Conservation (phyloP, 2,113 vertebrate genomes). For the Andinoacara biseriatus region DNA sequence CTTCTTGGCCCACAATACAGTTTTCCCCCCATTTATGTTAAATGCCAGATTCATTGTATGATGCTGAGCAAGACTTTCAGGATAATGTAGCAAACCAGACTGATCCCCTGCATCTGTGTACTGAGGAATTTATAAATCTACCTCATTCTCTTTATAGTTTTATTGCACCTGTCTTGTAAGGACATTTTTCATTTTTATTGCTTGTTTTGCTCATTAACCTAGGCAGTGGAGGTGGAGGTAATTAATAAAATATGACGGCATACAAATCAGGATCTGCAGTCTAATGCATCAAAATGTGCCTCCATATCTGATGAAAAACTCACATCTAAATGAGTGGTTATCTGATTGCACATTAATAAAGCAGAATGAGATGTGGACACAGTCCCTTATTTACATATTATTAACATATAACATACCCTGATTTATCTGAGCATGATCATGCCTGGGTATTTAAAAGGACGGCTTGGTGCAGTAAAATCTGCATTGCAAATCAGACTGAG, state of each 20-base stretch:
- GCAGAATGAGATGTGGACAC: conserved; percentile 5
- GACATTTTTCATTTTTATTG: neutral
- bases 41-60: fast-evolving
- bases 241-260: neutral
- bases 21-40: neutral
- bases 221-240: neutral
- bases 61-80: neutral
- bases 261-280: neutral
- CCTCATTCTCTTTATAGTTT: neutral
- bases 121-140: neutral
- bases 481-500: conserved; percentile 52
- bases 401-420: conserved; percentile 29
- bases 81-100: neutral
- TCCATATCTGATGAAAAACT: conserved; percentile 9
- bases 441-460: neutral
- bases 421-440: conserved; percentile 26
- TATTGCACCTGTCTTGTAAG: neutral
- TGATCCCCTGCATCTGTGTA: neutral
- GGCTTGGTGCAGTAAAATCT: conserved; percentile 30
- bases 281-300: neutral
- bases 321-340: neutral
- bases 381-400: conserved; percentile 46
- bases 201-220: conserved; percentile 18
- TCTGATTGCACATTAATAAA: conserved; percentile 21
- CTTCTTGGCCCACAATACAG: neutral